Evolutionary conservation across 1,140 invertebrate species (phyloP), one percentile per base, ranked within the genome.

Genomic region (Drosophila sechellia): DNA sequence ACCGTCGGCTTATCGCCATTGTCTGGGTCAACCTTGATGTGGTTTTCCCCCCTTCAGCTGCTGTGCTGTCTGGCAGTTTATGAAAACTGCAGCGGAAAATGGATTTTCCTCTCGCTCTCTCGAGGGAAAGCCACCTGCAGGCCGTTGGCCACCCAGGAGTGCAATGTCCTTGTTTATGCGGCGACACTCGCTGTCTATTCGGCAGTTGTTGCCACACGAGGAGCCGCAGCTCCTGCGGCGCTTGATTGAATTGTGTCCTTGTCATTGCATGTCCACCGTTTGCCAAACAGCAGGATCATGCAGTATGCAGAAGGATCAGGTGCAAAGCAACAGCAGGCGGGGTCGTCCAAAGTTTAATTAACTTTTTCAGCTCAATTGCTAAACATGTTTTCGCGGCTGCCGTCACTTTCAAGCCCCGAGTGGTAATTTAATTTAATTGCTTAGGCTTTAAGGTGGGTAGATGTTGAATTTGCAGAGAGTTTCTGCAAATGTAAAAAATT

Each of bases 161-260:
- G 84, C 84, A 89, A 87, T 87, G 84, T 87, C 84, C 84, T 87
- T 87, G 84, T 87, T 87, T 87, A 83, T 89, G 71, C 70, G 79
- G 64, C 66, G 72, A 89, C 79, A 87, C 84, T 74, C 59, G 34
- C 48, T 56, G 60, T 57, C 34, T 57, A 31, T 34, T 10, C 25
- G 13, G 13, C 25, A 39, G 40, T 43, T 48, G 35, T 10, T 31
- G 31, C 6, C 31, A 2, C 3, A 8, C 31, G 1, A 31, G 31
- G 31, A 31, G 31, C 17, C 46, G 59, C 55, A 56, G 69, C 55
- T 78, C 64, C 63, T 70, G 76, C 58, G 55, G 43, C 71, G 64
- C 79, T 87, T 87, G 83, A 87, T 87, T 87, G 83, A 87, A 87
- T 87, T 89, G 84, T 89, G 81, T 86, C 79, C 83, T 86, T 83